A percentile compares a stretch with the other conserved stretches of the same genome.
Conservation (phyloP, 2,113 vertebrate genomes). For the Brienomyrus brachyistius region DNA sequence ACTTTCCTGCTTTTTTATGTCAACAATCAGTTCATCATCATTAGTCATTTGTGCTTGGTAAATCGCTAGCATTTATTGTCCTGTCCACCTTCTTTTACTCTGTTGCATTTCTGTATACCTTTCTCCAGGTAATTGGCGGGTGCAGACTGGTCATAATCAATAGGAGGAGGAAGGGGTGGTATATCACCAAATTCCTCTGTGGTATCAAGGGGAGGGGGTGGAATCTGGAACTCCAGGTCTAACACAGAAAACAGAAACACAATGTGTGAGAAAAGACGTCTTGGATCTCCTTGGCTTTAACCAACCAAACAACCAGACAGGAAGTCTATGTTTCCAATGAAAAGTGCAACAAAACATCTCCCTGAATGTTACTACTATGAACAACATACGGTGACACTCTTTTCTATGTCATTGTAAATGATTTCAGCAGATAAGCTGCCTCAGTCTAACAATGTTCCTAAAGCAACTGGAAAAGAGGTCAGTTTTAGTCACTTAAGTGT, state of each 20-base stretch:
- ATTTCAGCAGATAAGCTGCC: neutral
- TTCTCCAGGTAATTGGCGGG: constrained; percentile 51
- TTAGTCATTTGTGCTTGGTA: neutral
- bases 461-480: neutral
- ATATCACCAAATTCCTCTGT: constrained; percentile 6
- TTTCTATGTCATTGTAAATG: neutral
- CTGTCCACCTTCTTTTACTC: neutral
- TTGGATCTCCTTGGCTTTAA: neutral
- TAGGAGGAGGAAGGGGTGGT: constrained; percentile 27
- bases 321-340: neutral
- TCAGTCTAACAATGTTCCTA: neutral
- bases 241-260: neutral
- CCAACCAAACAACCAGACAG: neutral
- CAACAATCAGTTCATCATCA: neutral
- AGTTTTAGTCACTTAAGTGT: neutral
- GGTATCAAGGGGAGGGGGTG: constrained; percentile 17
- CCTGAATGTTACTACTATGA: neutral
- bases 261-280: neutral
- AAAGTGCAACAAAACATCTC: neutral
- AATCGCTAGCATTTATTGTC: neutral
- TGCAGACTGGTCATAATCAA: constrained; percentile 21
- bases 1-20: neutral
- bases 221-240: constrained; percentile 22
- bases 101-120: constrained; percentile 40
- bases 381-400: neutral